A percentile compares a stretch with the other conserved stretches of the same genome.
phyloP scores from a whole-genome alignment of 2,797 vertebrate species.

The Discoglossus pictus region DNA sequence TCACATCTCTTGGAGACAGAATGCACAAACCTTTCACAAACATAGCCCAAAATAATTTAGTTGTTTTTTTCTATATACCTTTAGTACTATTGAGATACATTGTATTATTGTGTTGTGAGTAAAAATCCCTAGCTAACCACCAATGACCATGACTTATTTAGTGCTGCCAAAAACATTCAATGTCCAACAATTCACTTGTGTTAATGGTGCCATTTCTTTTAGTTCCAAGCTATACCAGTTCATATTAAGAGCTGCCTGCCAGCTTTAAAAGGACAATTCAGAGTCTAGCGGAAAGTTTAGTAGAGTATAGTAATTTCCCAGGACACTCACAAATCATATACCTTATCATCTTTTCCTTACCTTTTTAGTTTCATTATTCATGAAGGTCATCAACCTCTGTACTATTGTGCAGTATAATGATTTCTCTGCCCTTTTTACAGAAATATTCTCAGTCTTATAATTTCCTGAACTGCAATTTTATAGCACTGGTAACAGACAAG shows the following conservation, averaged over 20 bases:
- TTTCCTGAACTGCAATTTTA: not conserved
- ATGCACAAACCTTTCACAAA: conserved; percentile 10
- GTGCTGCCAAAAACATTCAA: conserved; percentile 19
- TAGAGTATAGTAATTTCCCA: conserved; percentile 32
- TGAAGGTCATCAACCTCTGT: conserved; percentile 16
- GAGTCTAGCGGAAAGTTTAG: conserved; percentile 21
- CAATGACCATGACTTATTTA: not conserved
- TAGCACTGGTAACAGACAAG: not conserved
- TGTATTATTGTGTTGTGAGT: not conserved
- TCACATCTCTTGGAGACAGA: conserved; percentile 6
- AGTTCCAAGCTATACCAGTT: conserved; percentile 32
- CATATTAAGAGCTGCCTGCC: conserved; percentile 22
- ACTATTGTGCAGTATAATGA: conserved; percentile 29
- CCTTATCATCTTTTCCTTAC: conserved; percentile 32
- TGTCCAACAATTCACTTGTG: not conserved
- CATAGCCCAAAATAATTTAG: not conserved
- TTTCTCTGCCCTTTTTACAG: not conserved
- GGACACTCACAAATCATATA: conserved; percentile 12
- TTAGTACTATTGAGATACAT: not conserved
- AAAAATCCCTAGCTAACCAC: not conserved
- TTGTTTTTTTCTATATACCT: not conserved
- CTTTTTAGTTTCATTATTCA: conserved; percentile 25
- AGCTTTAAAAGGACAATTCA: conserved; percentile 37
- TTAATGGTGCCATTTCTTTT: not conserved
- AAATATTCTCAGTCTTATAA: conserved; percentile 15